phyloP scores from a whole-genome alignment of 2,888 invertebrate genomes.

The Hirudinaria manillensis region DNA sequence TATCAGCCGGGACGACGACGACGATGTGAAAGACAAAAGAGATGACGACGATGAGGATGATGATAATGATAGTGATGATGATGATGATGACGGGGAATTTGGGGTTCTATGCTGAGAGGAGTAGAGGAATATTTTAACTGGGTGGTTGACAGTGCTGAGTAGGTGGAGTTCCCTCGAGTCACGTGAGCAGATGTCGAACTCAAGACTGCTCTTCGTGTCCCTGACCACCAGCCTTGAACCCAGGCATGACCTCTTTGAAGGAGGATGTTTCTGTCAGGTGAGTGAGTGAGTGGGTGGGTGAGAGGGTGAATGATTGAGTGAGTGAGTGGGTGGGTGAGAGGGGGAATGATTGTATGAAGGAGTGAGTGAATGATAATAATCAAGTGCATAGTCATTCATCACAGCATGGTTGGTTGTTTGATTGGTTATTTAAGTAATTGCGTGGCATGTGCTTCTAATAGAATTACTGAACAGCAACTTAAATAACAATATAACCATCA shows the following conservation, averaged over 20 bases:
- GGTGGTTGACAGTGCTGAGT: not conserved
- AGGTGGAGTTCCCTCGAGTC: not conserved
- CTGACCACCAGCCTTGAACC: not conserved
- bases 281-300: not conserved
- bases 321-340: too few relatives aligned
- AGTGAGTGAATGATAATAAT: too few relatives aligned
- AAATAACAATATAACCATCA: constrained; percentile 5
- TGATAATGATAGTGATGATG: not conserved
- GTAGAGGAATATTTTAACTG: constrained; percentile 2
- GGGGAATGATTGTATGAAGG: too few relatives aligned
- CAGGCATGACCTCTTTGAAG: not conserved
- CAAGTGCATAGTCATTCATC: too few relatives aligned
- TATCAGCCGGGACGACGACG: not conserved
- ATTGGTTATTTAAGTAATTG: too few relatives aligned
- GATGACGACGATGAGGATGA: too few relatives aligned
- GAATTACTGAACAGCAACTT: too few relatives aligned
- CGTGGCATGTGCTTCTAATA: too few relatives aligned
- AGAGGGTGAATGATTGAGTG: too few relatives aligned
- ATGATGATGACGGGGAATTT: not conserved
- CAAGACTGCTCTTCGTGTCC: not conserved
- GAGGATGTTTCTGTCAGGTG: not conserved
- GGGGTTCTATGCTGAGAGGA: not conserved
- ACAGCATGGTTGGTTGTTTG: too few relatives aligned
- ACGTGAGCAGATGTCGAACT: constrained; percentile 6
- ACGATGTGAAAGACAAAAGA: too few relatives aligned